Evolutionary conservation across 2,113 vertebrate species (phyloP).

Genomic region (Chaetodon trifascialis): DNA sequence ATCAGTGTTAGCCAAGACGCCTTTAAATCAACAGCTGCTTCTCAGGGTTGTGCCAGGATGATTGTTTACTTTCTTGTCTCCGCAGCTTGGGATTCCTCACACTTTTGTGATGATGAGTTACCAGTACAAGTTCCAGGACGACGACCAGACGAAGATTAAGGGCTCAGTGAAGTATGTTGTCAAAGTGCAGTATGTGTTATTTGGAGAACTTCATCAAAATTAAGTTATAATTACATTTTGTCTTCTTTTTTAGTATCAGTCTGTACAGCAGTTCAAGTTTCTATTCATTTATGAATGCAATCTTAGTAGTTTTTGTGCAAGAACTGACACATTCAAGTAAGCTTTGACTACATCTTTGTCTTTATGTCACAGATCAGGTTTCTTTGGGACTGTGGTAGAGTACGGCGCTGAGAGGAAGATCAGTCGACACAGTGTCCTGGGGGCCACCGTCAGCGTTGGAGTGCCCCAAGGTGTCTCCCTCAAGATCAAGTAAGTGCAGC

Average conservation of each 20-base stretch:
- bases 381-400: constrained; percentile 96
- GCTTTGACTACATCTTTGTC: constrained; percentile 14
- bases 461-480: constrained; percentile 96
- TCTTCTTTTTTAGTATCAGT: neutral
- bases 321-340: neutral
- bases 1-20: neutral
- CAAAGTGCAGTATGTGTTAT: constrained; percentile 5
- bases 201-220: neutral
- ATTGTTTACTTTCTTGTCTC: constrained; percentile 40
- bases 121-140: constrained; percentile 98
- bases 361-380: constrained; percentile 88
- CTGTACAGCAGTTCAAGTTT: neutral
- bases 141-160: constrained; percentile 96
- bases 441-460: constrained; percentile 94
- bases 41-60: constrained; percentile 15
- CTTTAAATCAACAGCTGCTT: constrained; percentile 3
- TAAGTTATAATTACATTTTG: neutral
- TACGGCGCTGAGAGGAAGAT: constrained; percentile 98
- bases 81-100: constrained; percentile 96
- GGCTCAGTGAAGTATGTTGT: constrained; percentile 93
- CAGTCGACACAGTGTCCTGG: constrained; percentile 95
- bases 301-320: neutral
- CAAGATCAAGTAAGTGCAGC: constrained; percentile 93
- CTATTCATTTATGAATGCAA: neutral
- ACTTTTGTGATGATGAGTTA: constrained; percentile 97